A percentile compares a stretch with the other conserved stretches of the same genome.
These are phyloP conservation scores for Pipistrellus kuhlii DNA, from an alignment of 2,797 vertebrate species.

Conservation along the genomic window DNA sequence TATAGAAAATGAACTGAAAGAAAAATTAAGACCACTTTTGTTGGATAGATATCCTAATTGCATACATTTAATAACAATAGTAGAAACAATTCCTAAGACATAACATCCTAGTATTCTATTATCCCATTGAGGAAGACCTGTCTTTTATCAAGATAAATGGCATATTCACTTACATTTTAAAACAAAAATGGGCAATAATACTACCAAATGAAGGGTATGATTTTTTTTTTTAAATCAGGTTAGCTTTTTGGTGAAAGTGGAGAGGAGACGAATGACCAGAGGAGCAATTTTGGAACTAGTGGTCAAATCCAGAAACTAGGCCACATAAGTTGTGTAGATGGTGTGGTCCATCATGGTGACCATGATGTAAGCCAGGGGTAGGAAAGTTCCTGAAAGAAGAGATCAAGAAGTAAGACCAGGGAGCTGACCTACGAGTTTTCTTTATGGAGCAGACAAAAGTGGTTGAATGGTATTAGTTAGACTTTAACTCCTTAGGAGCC, in stretches of 20 bases:
- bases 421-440: constrained; percentile 94
- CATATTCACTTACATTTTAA: constrained; percentile 59
- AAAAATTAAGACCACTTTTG: constrained; percentile 56
- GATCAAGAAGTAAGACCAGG: constrained; percentile 83
- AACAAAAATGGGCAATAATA: constrained; percentile 47
- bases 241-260: constrained; percentile 38
- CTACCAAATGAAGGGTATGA: constrained; percentile 49
- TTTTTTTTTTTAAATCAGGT: background rate
- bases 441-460: constrained; percentile 89
- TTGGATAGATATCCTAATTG: constrained; percentile 54
- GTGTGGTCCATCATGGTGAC: constrained; percentile 20
- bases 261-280: background rate
- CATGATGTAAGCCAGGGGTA: constrained; percentile 73
- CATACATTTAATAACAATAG: constrained; percentile 45
- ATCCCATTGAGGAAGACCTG: constrained; percentile 18
- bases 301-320: constrained; percentile 34
- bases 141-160: constrained; percentile 59
- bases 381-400: constrained; percentile 82
- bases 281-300: constrained; percentile 11
- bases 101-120: background rate
- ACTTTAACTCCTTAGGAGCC: constrained; percentile 95
- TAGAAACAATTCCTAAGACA: constrained; percentile 52
- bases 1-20: constrained; percentile 52
- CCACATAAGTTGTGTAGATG: constrained; percentile 56
- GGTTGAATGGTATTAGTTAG: constrained; percentile 93